phyloP scores from a whole-genome alignment of 2,797 vertebrate species.

The Cichlasoma orientale region DNA sequence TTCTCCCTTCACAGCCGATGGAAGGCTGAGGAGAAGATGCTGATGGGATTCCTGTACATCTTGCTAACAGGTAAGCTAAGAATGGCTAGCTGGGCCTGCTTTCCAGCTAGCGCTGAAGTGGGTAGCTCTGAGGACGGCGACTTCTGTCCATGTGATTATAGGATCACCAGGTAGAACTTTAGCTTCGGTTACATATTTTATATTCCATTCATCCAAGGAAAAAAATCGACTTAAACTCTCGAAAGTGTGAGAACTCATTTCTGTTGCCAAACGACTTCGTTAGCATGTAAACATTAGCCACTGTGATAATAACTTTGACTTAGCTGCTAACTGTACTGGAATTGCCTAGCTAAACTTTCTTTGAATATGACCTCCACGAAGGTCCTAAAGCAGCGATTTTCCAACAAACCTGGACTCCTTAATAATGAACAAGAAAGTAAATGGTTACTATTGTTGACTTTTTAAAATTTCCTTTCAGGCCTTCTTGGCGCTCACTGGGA shows the following conservation, averaged over 20 bases:
- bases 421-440: neutral
- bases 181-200: neutral
- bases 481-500: constrained; percentile 58
- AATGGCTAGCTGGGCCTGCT: neutral
- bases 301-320: neutral
- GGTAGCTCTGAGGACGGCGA: neutral
- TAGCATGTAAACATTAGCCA: neutral
- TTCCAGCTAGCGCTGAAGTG: neutral
- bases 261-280: fast-evolving
- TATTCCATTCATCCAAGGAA: neutral
- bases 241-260: neutral
- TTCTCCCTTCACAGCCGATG: constrained; percentile 48
- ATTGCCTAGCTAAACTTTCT: neutral
- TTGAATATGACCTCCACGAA: neutral
- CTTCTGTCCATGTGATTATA: neutral
- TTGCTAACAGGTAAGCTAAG: constrained; percentile 63
- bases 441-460: fast-evolving
- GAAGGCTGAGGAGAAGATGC: constrained; percentile 71
- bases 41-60: constrained; percentile 56
- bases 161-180: neutral
- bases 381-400: neutral
- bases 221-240: neutral
- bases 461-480: constrained; percentile 38
- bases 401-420: neutral
- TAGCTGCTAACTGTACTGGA: neutral